A percentile compares a stretch with the other conserved stretches of the same genome.
Evolutionary conservation across 2,797 vertebrate species (phyloP).

Genomic region (Streptopelia turtur): DNA sequence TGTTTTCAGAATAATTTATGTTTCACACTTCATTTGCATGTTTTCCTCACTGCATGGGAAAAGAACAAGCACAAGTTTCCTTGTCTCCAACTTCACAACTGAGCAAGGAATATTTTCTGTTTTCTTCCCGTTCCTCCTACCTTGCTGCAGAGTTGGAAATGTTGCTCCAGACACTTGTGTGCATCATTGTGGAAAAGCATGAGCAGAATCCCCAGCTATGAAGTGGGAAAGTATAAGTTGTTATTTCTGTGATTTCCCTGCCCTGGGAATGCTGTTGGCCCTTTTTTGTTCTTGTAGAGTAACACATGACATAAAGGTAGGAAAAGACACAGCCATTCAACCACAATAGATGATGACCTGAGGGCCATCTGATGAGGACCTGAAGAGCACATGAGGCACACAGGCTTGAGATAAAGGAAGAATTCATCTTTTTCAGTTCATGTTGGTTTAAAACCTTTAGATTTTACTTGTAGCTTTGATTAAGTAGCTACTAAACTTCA

Average conservation of each 20-base stretch:
- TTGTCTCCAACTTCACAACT: slow-evolving; percentile 23
- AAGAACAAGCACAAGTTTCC: slow-evolving; percentile 43
- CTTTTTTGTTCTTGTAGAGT: neutral
- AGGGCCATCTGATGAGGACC: too few relatives aligned
- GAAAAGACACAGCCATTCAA: neutral
- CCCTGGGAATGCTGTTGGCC: neutral
- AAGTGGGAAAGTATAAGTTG: neutral
- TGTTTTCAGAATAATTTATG: slow-evolving; percentile 63
- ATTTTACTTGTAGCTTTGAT: neutral
- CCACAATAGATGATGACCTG: neutral
- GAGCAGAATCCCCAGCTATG: neutral
- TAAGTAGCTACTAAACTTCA: neutral
- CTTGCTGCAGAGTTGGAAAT: neutral
- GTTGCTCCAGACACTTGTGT: neutral
- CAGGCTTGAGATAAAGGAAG: neutral
- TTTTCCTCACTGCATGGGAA: slow-evolving; percentile 24
- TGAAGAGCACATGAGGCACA: neutral
- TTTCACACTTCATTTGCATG: slow-evolving; percentile 63
- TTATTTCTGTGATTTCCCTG: neutral
- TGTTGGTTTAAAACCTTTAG: neutral
- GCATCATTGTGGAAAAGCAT: neutral
- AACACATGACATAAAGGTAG: neutral
- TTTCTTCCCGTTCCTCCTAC: neutral
- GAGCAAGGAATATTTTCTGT: neutral
- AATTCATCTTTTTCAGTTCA: neutral